These are phyloP conservation scores for Ciona savignyi DNA, from an alignment of 23 tunicate species.

Conservation along the genomic window DNA sequence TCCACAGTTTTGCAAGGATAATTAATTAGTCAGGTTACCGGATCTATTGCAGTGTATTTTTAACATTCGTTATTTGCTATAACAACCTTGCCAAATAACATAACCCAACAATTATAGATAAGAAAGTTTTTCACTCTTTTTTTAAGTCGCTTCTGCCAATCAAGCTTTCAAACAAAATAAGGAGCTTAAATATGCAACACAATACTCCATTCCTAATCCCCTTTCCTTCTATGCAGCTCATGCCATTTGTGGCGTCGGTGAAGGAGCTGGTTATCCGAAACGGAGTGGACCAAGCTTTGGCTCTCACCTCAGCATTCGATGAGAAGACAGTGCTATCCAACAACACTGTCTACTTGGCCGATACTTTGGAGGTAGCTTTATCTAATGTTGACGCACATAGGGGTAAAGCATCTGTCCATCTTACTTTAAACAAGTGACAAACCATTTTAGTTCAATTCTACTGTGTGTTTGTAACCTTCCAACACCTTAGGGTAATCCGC, in stretches of 20 bases:
- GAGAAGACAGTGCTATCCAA: conserved; percentile 60
- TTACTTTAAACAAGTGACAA: no score
- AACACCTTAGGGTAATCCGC: no score
- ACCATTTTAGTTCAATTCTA: no score
- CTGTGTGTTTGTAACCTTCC: no score
- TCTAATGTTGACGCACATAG: no score
- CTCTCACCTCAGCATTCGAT: conserved; percentile 83
- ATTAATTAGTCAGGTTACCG: no score
- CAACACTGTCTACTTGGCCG: conserved; percentile 43
- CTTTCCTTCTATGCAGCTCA: conserved; percentile 34
- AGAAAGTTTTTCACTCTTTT: not conserved
- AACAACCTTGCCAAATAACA: no score
- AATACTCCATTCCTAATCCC: not conserved
- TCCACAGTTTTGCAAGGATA: no score
- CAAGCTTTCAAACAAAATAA: not conserved
- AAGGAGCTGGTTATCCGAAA: conserved; percentile 40
- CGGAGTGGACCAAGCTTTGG: conserved; percentile 77
- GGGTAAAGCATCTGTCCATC: no score
- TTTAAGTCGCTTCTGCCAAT: not conserved
- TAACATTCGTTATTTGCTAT: no score
- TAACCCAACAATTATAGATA: not conserved
- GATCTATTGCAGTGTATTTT: no score
- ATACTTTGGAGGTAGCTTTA: conserved; percentile 57
- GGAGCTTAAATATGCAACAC: not conserved
- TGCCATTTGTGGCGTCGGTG: conserved; percentile 89